These are phyloP conservation scores for Cynopterus brachyotis DNA, from an alignment of 2,113 vertebrate genomes.

Conservation along the genomic window DNA sequence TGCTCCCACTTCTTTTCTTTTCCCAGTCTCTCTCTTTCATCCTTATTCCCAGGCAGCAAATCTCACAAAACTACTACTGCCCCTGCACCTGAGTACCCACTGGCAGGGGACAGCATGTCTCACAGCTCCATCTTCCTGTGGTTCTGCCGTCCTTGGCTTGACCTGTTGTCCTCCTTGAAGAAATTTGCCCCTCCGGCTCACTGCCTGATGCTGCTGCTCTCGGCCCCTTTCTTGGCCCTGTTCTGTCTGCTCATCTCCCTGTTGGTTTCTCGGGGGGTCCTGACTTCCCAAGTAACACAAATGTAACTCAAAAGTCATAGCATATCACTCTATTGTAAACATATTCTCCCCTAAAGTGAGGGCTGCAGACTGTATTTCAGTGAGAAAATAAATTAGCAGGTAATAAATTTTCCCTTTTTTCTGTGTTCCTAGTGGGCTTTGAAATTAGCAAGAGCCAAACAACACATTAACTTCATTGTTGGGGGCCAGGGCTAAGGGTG, in stretches of 20 bases:
- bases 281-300: neutral
- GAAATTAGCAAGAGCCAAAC: conserved; percentile 11
- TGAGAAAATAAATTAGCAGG: conserved; percentile 47
- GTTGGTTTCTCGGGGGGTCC: neutral
- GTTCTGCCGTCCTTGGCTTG: neutral
- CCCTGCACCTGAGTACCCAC: neutral
- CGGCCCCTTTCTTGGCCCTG: neutral
- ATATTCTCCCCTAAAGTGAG: neutral
- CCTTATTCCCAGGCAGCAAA: neutral
- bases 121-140: neutral
- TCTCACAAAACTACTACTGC: neutral
- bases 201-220: neutral
- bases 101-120: neutral
- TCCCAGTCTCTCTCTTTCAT: neutral
- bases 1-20: neutral
- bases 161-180: neutral
- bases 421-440: conserved; percentile 46
- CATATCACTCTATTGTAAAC: neutral
- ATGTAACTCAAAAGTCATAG: neutral
- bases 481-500: neutral
- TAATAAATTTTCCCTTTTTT: conserved; percentile 48
- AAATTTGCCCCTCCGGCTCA: neutral
- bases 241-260: neutral
- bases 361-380: neutral
- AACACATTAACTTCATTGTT: neutral